Percentiles rank a stretch among this genome's conserved stretches.
These are phyloP conservation scores for Mastigias papua DNA, from an alignment of 30 jellyfish, hydroid and myxozoan species.

Conservation along the genomic window DNA sequence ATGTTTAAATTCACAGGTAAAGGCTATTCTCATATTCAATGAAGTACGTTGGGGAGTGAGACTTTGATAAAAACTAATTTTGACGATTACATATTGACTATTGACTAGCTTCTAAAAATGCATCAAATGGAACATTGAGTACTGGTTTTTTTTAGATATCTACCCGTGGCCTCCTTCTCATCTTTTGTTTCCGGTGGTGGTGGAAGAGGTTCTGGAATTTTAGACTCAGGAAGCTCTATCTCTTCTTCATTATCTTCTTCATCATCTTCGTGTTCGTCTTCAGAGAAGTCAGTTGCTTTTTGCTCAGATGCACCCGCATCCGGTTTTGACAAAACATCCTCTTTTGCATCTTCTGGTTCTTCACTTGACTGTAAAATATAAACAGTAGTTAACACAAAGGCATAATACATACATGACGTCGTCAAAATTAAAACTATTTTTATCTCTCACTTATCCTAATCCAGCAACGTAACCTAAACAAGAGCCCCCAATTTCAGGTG, in stretches of 20 bases:
- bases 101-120: no score
- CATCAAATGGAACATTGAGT: no score
- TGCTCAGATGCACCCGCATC: constrained; percentile 22
- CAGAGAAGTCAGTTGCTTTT: constrained; percentile 46
- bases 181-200: constrained; percentile 49
- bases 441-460: no score
- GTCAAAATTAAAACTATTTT: no score
- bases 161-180: constrained; percentile 20
- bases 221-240: constrained; percentile 36
- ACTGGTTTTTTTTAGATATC: neutral
- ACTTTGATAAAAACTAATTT: no score
- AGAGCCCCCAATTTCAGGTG: no score
- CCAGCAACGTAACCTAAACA: no score
- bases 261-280: constrained; percentile 67
- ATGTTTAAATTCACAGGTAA: no score
- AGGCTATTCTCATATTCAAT: no score
- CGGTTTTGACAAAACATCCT: constrained; percentile 3
- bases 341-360: constrained; percentile 23
- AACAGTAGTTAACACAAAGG: neutral
- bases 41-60: no score
- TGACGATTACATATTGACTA: no score
- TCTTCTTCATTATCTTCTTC: constrained; percentile 84
- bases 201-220: constrained; percentile 18
- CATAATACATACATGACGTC: no score
- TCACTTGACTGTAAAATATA: constrained; percentile 15